Conservation (phyloP, 2,888 invertebrate genomes). For the Cheilosia variabilis region DNA sequence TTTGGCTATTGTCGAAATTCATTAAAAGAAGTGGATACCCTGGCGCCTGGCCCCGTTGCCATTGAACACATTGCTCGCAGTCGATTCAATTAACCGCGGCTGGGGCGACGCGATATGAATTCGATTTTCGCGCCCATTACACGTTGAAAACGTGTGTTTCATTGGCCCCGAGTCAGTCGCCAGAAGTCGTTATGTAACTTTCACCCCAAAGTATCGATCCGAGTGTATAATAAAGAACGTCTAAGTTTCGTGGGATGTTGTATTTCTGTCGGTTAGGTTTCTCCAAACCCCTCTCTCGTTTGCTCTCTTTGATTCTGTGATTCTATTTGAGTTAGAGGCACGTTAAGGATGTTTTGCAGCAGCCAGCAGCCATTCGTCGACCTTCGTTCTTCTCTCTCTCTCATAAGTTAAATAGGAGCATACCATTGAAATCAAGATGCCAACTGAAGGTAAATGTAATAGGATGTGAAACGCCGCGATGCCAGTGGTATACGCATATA, state of each 20-base stretch:
- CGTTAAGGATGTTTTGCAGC: conserved; percentile 35
- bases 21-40: conserved; percentile 7
- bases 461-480: conserved; percentile 37
- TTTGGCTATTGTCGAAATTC: conserved; percentile 38
- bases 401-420: conserved; percentile 24
- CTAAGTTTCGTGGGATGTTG: conserved; percentile 51
- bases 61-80: background rate
- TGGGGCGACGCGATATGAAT: conserved; percentile 15
- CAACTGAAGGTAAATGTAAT: conserved; percentile 29
- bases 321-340: conserved; percentile 26
- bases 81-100: conserved; percentile 51
- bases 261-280: conserved; percentile 4
- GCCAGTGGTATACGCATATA: conserved; percentile 9
- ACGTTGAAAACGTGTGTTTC: conserved; percentile 32
- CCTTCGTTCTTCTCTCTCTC: background rate
- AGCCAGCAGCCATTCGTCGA: conserved; percentile 19
- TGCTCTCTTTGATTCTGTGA: conserved; percentile 13
- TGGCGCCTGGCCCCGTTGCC: background rate
- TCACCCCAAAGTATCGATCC: conserved; percentile 72
- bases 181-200: conserved; percentile 68
- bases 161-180: conserved; percentile 38
- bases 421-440: conserved; percentile 68
- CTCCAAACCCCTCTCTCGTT: conserved; percentile 1
- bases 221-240: conserved; percentile 39
- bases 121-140: conserved; percentile 57